A percentile compares a stretch with the other conserved stretches of the same genome.
Evolutionary conservation across 2,797 vertebrate species (phyloP).

Genomic region (Calcarius lapponicus): DNA sequence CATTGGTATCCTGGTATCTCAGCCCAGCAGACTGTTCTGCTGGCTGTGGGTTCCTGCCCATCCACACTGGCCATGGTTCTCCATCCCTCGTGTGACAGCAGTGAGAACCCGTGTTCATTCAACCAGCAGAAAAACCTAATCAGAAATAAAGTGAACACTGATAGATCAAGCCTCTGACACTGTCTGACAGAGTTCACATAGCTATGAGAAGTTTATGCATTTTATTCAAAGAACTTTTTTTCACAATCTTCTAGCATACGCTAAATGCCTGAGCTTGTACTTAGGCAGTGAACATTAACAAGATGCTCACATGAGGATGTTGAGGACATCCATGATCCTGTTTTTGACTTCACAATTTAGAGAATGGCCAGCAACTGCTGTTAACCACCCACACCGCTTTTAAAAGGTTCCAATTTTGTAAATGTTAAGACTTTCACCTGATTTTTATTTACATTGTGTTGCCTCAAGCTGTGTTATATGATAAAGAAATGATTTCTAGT

Average conservation of each 20-base stretch:
- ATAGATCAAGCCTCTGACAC: background rate
- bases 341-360: background rate
- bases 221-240: background rate
- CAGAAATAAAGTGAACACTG: background rate
- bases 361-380: background rate
- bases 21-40: background rate
- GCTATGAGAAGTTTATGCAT: background rate
- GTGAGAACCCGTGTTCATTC: background rate
- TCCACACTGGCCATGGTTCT: background rate
- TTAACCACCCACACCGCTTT: background rate
- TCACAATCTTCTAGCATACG: background rate
- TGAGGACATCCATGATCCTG: background rate
- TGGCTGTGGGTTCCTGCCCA: background rate
- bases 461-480: background rate
- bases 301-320: background rate
- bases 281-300: background rate
- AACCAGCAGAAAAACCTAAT: background rate
- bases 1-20: background rate
- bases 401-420: background rate
- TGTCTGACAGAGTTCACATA: background rate
- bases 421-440: background rate
- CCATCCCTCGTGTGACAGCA: background rate
- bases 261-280: background rate
- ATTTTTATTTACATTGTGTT: constrained; percentile 4
- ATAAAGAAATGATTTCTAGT: background rate